Evolutionary conservation across 2,888 invertebrate species (phyloP).

Genomic region (Drosophila borborema): DNA sequence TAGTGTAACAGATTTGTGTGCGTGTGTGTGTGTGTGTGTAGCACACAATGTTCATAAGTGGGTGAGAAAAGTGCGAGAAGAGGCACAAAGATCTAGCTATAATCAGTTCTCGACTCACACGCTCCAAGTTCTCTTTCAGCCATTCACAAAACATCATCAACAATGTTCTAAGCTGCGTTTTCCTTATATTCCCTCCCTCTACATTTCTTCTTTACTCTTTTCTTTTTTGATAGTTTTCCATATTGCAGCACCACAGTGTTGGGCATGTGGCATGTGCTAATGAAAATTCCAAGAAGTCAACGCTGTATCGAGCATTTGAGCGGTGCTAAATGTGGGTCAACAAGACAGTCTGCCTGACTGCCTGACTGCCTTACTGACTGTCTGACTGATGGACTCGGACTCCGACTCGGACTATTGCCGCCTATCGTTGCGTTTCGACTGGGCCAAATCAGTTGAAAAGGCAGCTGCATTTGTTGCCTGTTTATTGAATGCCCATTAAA

Average conservation of each 20-base stretch:
- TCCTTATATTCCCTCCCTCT: constrained; percentile 18
- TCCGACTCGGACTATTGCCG: constrained; percentile 54
- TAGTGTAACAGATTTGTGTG: constrained; percentile 67
- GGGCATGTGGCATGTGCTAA: constrained; percentile 70
- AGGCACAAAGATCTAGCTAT: constrained; percentile 19
- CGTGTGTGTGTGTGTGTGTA: constrained; percentile 22
- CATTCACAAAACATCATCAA: constrained; percentile 48
- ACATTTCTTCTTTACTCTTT: constrained; percentile 11
- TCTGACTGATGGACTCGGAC: constrained; percentile 19
- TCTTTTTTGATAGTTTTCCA: constrained; percentile 65
- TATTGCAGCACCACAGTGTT: constrained; percentile 52
- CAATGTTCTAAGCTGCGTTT: constrained; percentile 41
- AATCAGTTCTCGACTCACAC: constrained; percentile 29
- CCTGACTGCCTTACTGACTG: too few species aligned
- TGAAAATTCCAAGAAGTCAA: constrained; percentile 77
- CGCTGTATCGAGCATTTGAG: constrained; percentile 41
- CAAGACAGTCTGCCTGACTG: constrained; percentile 48
- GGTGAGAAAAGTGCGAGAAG: constrained; percentile 47
- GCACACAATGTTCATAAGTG: constrained; percentile 40
- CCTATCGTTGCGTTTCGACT: constrained; percentile 56
- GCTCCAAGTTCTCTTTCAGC: constrained; percentile 36
- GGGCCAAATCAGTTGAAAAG: constrained; percentile 66
- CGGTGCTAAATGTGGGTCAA: constrained; percentile 73
- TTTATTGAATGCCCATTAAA: constrained; percentile 76
- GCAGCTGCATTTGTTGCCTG: constrained; percentile 47